Conservation (phyloP, 2,888 invertebrate genomes). For the Lamellibrachia satsuma region DNA sequence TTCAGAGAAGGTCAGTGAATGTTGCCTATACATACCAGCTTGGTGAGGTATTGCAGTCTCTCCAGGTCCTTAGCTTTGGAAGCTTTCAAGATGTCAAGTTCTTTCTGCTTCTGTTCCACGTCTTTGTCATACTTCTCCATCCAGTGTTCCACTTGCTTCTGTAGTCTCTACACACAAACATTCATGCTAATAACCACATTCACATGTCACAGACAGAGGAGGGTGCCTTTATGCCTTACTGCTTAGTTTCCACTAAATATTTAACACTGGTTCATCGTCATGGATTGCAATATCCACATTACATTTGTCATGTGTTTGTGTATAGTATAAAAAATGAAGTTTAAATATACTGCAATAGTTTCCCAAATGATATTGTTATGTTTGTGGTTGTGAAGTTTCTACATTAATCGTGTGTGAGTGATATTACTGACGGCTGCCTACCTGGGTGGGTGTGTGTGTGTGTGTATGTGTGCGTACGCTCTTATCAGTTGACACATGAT, state of each 20-base stretch:
- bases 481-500: too few species aligned
- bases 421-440: too few species aligned
- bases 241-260: too few species aligned
- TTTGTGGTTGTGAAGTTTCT: too few species aligned
- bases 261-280: too few species aligned
- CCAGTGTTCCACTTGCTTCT: constrained; percentile 63
- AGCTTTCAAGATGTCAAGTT: constrained; percentile 63
- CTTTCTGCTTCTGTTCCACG: constrained; percentile 62
- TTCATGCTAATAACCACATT: background rate
- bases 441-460: too few species aligned
- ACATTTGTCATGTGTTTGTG: background rate
- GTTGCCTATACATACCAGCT: constrained; percentile 51
- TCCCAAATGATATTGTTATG: background rate
- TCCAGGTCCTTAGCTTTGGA: constrained; percentile 64
- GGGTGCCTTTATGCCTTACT: too few species aligned
- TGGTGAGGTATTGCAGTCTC: constrained; percentile 62
- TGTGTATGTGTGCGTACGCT: too few species aligned
- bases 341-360: background rate
- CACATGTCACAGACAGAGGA: background rate
- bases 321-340: background rate
- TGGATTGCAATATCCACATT: background rate
- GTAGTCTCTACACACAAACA: constrained; percentile 49
- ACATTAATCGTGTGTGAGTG: too few species aligned
- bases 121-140: constrained; percentile 64
- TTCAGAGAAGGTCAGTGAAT: background rate